Conservation (phyloP, 2,113 vertebrate genomes). For the Etheostoma spectabile region DNA sequence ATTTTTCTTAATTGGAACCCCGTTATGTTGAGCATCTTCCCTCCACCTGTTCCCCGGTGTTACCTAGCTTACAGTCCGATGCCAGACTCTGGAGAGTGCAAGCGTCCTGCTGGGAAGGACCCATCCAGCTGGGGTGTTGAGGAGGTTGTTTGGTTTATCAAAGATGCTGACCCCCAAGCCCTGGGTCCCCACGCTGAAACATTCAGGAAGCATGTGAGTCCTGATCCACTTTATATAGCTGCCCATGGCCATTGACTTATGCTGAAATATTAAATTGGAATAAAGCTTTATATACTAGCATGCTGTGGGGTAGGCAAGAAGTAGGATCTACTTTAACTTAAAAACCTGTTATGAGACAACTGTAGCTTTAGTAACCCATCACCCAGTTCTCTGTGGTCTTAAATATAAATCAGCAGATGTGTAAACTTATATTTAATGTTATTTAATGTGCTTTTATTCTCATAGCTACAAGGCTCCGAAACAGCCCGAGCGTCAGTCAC, state of each 20-base stretch:
- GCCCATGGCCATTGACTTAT: too few species aligned
- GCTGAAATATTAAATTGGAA: not conserved
- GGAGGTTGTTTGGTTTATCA: slow-evolving; percentile 94
- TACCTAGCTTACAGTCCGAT: slow-evolving; percentile 87
- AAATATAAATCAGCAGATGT: slow-evolving; percentile 10
- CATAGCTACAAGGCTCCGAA: not conserved
- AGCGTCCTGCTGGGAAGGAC: slow-evolving; percentile 87
- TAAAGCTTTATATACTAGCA: not conserved
- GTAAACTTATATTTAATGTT: not conserved
- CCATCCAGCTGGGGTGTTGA: slow-evolving; percentile 95
- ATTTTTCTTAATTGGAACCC: not conserved
- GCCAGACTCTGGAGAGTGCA: slow-evolving; percentile 83
- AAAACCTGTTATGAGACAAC: slow-evolving; percentile 12
- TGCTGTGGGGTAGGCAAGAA: not conserved
- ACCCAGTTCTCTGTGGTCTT: not conserved
- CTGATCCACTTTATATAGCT: not conserved
- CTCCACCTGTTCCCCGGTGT: slow-evolving; percentile 24
- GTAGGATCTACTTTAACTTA: not conserved
- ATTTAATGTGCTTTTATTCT: not conserved
- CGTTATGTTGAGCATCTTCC: not conserved
- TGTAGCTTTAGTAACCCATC: not conserved
- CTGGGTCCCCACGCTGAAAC: slow-evolving; percentile 94
- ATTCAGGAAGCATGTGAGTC: slow-evolving; percentile 95
- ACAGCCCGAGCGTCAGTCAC: not conserved
- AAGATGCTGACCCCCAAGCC: slow-evolving; percentile 95